Conservation (phyloP, 2,797 vertebrate genomes). For the Hemitrygon akajei region DNA sequence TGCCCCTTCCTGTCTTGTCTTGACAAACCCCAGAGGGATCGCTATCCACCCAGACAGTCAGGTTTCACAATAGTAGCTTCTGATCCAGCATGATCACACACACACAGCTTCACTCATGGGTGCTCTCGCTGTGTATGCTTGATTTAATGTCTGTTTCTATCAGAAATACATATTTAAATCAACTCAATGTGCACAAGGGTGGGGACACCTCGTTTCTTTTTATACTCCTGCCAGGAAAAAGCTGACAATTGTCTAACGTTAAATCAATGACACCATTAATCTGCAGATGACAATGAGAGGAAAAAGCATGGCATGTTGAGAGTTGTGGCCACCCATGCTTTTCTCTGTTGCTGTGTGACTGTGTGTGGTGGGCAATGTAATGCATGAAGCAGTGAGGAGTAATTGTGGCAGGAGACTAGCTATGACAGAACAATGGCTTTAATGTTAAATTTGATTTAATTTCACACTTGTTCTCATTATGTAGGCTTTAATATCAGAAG, state of each 20-base stretch:
- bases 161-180: conserved; percentile 34
- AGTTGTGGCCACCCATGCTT: conserved; percentile 6
- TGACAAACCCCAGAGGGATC: conserved; percentile 30
- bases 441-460: neutral
- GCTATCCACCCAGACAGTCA: conserved; percentile 17
- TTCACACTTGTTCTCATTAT: neutral
- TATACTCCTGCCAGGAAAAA: conserved; percentile 97
- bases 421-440: conserved; percentile 35
- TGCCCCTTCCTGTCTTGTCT: conserved; percentile 15
- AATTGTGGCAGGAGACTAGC: conserved; percentile 38
- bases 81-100: conserved; percentile 4
- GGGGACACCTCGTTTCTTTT: conserved; percentile 95
- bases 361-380: conserved; percentile 2
- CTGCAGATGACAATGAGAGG: conserved; percentile 91
- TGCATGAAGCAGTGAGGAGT: neutral
- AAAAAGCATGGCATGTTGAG: conserved; percentile 69
- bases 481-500: too few species aligned
- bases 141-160: conserved; percentile 22
- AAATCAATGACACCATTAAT: conserved; percentile 87
- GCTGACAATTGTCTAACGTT: conserved; percentile 93
- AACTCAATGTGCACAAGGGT: conserved; percentile 62
- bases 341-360: neutral
- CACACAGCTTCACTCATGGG: conserved; percentile 20
- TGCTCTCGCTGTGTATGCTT: neutral
- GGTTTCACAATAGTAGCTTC: conserved; percentile 31